phyloP scores from a whole-genome alignment of 2,797 vertebrate genomes.

The Parauchenoglanis ngamensis region DNA sequence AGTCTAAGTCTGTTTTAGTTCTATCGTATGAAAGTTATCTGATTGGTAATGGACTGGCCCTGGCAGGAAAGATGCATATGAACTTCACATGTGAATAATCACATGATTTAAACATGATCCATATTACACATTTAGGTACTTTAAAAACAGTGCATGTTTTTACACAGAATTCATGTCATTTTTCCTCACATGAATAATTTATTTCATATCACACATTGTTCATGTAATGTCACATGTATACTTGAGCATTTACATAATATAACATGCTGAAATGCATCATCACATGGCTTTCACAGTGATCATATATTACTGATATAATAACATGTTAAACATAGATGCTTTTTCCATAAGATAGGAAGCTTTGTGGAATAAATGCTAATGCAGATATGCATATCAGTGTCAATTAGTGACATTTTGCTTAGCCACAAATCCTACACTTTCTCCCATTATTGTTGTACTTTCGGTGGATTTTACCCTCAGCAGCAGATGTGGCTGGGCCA shows the following conservation, averaged over 20 bases:
- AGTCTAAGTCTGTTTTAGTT: background rate
- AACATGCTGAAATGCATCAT: background rate
- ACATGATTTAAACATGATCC: background rate
- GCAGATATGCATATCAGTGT: background rate
- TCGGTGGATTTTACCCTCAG: slow-evolving; percentile 48
- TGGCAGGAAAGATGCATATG: background rate
- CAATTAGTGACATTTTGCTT: background rate
- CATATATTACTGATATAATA: background rate
- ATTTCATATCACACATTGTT: background rate
- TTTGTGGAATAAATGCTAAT: background rate
- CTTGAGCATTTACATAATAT: background rate
- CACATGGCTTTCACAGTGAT: background rate
- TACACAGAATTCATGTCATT: background rate
- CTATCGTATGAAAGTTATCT: background rate
- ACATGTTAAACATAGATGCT: background rate
- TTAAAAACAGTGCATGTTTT: background rate
- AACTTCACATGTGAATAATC: background rate
- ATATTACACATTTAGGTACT: background rate
- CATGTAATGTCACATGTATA: background rate
- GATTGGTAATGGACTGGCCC: background rate
- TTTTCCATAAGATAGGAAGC: background rate
- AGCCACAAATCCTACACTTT: background rate
- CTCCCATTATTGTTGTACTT: slow-evolving; percentile 38
- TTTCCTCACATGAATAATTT: background rate
- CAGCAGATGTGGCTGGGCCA: slow-evolving; percentile 66